Evolutionary conservation across 2,113 vertebrate species (phyloP), one percentile per base, ranked within the genome.

Genomic region (Acanthochromis polyacanthus): DNA sequence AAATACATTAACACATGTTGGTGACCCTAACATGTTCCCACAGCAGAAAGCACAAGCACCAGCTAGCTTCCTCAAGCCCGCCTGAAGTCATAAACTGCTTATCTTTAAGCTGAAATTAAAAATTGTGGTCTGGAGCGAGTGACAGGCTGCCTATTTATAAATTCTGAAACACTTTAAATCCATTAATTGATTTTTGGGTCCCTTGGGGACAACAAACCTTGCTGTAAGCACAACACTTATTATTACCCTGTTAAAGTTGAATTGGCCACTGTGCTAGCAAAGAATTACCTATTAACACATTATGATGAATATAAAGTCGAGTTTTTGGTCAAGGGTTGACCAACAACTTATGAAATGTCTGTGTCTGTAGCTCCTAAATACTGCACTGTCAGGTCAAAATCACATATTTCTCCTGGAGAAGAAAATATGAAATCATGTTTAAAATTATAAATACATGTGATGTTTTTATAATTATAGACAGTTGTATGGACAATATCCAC

Each of bases 1-100:
- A 76, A 66, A 80, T 32, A 46, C 38, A 50, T 76, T 40, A 48
- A 43, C 66, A 59, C 36, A 78, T 53, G 16, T 61, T 50, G 43
- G 28, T 57, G 51, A 75, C 62, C 50, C 36, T 22, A 40, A 65
- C 58, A 20, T 5, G 38, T 58, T 78, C 15, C 78, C 16, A 56
- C 40, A 10, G 15, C 55, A 76, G 45, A 52, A 58, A 69, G 36
- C 19, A 55, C 23, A 60, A 30, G 38, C 6, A 32, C 14, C 59
- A 36, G 46, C 23, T 5, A 23, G 20, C 23, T 52, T 71, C 6
- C 16, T 36, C 4, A 19, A 36, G 25, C 6, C 14, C 14, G 17
- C 32, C 61, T 66, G 51, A 19, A 1, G 19, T 60, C 22, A 67
- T 61, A 10, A 62, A 50, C n/a, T 28, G 43, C 28, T 55, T 63